Conservation (phyloP, 2,797 vertebrate species). For the Parotocinclus haroldoi region DNA sequence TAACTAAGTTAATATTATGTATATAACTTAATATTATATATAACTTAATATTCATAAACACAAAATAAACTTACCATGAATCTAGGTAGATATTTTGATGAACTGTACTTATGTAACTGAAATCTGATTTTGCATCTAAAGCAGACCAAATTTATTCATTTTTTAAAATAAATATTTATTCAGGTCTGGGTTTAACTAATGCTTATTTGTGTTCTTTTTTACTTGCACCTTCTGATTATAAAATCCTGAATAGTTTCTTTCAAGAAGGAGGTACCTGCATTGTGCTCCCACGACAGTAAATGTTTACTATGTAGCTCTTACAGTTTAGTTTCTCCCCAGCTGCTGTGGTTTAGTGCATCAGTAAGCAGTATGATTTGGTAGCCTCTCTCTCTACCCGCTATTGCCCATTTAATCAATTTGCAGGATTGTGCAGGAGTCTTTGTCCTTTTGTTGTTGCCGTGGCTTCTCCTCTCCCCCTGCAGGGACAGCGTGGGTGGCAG, state of each 20-base stretch:
- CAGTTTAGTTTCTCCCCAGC: slow-evolving; percentile 55
- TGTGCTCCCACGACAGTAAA: slow-evolving; percentile 28
- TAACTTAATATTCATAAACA: too few relatives aligned
- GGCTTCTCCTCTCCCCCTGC: slow-evolving; percentile 55
- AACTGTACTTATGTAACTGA: too few relatives aligned
- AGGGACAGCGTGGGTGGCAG: slow-evolving; percentile 71
- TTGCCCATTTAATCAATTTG: slow-evolving; percentile 74
- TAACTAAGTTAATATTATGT: too few relatives aligned
- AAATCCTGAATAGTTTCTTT: slow-evolving; percentile 24
- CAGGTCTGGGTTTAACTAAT: too few relatives aligned
- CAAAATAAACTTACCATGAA: too few relatives aligned
- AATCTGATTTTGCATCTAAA: too few relatives aligned
- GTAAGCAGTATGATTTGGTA: slow-evolving; percentile 59
- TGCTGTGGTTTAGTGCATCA: slow-evolving; percentile 58
- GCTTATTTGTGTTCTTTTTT: too few relatives aligned
- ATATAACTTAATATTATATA: too few relatives aligned
- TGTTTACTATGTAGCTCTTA: slow-evolving; percentile 38
- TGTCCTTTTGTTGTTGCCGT: slow-evolving; percentile 72
- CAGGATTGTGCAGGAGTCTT: slow-evolving; percentile 67
- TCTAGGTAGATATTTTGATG: too few relatives aligned
- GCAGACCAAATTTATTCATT: too few relatives aligned
- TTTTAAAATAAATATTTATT: too few relatives aligned
- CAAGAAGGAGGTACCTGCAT: slow-evolving; percentile 22
- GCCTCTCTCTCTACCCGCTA: slow-evolving; percentile 51
- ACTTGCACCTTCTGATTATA: slow-evolving; percentile 9